Conservation (phyloP, 2,113 vertebrate genomes). For the Panthera leo region DNA sequence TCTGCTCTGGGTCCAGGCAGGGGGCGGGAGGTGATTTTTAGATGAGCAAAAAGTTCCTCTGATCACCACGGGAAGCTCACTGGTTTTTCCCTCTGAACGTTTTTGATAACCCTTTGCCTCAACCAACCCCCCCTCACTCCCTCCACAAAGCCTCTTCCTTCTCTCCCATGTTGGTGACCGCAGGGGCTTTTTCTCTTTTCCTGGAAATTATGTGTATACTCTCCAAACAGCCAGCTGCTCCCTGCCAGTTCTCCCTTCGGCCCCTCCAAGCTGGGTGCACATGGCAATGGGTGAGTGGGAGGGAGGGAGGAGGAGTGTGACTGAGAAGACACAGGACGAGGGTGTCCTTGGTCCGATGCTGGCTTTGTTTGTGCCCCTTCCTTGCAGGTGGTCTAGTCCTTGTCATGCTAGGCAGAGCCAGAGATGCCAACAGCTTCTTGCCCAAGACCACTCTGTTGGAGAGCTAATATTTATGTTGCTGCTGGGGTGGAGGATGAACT, state of each 20-base stretch:
- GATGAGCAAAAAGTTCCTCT: background rate
- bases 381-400: background rate
- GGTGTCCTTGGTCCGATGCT: background rate
- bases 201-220: background rate
- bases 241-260: accelerated
- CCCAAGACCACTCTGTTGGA: background rate
- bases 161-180: background rate
- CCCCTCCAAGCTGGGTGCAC: no score
- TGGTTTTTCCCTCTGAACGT: background rate
- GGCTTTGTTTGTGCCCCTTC: background rate
- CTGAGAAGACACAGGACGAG: background rate
- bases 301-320: background rate
- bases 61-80: background rate
- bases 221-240: background rate
- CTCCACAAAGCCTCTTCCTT: background rate
- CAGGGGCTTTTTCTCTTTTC: background rate
- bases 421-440: background rate
- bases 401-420: background rate
- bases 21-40: background rate
- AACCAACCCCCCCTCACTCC: no score
- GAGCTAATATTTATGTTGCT: background rate
- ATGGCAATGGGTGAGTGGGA: background rate
- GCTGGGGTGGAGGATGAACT: background rate
- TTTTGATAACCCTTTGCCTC: background rate
- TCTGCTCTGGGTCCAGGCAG: background rate